These are phyloP conservation scores for Pangasius macronema DNA, from an alignment of 2,797 vertebrate species.

Conservation along the genomic window DNA sequence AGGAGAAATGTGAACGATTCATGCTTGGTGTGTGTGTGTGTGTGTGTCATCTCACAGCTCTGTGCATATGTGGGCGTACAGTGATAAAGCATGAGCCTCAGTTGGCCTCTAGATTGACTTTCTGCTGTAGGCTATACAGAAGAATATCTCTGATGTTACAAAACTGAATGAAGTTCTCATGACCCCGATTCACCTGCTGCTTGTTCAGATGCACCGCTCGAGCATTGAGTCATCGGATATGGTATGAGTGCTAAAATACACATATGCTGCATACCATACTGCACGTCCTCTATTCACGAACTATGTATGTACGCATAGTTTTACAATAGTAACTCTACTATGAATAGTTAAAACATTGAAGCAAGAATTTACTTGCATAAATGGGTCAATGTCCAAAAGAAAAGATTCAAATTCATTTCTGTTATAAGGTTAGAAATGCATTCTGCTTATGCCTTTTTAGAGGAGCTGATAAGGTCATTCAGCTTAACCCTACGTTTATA, in stretches of 20 bases:
- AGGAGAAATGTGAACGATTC: conserved; percentile 59
- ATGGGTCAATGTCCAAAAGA: neutral
- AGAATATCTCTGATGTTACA: conserved; percentile 55
- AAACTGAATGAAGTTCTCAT: conserved; percentile 56
- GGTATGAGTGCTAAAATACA: neutral
- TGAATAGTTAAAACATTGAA: conserved; percentile 7
- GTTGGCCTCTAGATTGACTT: conserved; percentile 52
- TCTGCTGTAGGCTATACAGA: conserved; percentile 57
- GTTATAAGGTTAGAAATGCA: neutral
- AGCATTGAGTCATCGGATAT: conserved; percentile 27
- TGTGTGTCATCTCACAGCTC: conserved; percentile 28
- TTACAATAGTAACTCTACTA: neutral
- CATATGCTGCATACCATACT: neutral
- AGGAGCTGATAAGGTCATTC: conserved; percentile 56
- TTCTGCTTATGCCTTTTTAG: conserved; percentile 27
- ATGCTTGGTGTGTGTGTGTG: conserved; percentile 46
- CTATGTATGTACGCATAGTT: neutral
- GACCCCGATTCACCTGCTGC: conserved; percentile 55
- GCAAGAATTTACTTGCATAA: neutral
- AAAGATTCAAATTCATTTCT: neutral
- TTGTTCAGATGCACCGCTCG: conserved; percentile 46
- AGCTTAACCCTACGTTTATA: conserved; percentile 44
- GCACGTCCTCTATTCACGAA: neutral
- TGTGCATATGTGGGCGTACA: conserved; percentile 36
- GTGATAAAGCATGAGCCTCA: conserved; percentile 42